phyloP scores from a whole-genome alignment of 2,113 vertebrate species.

The Colossoma macropomum region DNA sequence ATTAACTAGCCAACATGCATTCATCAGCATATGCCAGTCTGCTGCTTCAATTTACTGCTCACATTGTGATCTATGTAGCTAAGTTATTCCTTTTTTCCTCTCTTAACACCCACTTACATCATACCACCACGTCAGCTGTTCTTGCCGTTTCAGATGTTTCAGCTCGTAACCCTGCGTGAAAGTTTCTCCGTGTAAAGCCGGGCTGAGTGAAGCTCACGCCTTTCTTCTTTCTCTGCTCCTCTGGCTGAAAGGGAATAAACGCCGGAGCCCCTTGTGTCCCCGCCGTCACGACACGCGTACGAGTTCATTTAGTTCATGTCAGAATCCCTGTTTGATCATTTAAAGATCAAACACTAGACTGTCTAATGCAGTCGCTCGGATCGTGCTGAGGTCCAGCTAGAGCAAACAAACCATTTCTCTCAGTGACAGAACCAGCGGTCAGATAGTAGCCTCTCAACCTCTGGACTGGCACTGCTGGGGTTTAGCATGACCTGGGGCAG shows the following conservation, averaged over 20 bases:
- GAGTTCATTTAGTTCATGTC: slow-evolving; percentile 8
- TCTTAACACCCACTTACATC: no score
- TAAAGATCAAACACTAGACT: slow-evolving; percentile 44
- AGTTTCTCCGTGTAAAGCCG: no score
- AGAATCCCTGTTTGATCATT: slow-evolving; percentile 61
- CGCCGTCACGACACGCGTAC: slow-evolving; percentile 54
- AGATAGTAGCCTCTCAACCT: not conserved
- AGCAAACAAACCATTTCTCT: slow-evolving; percentile 56
- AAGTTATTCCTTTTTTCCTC: no score
- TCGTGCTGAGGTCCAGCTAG: slow-evolving; percentile 11
- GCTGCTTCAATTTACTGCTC: no score
- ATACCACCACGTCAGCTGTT: no score
- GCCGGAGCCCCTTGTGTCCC: no score
- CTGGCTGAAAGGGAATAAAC: not conserved
- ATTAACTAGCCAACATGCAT: no score
- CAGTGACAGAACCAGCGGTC: slow-evolving; percentile 8
- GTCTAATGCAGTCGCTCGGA: slow-evolving; percentile 17
- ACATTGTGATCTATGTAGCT: no score
- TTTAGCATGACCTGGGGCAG: not conserved
- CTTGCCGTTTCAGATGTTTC: no score
- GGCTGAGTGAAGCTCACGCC: no score
- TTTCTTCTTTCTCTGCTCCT: not conserved
- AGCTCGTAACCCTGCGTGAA: no score
- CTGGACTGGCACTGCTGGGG: not conserved
- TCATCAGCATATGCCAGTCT: no score